A percentile compares a stretch with the other conserved stretches of the same genome.
These are phyloP conservation scores for Cosmia trapezina DNA, from an alignment of 2,888 invertebrate genomes.

Conservation along the genomic window DNA sequence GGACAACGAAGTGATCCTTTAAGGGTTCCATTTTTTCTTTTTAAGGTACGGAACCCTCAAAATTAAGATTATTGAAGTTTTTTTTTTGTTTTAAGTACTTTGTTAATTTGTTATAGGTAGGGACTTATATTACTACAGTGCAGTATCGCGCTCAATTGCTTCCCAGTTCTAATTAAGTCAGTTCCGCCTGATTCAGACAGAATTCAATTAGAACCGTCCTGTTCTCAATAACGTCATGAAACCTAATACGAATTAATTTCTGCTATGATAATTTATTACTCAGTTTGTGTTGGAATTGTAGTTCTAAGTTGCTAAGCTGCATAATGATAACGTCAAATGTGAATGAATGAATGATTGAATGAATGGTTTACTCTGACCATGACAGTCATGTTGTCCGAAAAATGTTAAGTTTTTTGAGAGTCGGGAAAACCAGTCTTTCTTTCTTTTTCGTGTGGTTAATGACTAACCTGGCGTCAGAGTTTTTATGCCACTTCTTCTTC, in stretches of 20 bases:
- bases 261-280: not conserved
- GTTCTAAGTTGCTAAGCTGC: too few species aligned
- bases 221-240: not conserved
- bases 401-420: not conserved
- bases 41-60: too few species aligned
- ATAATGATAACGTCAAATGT: not conserved
- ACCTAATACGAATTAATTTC: slow-evolving; percentile 2
- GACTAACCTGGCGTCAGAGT: too few species aligned
- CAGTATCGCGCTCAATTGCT: slow-evolving; percentile 1
- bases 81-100: not conserved
- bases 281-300: not conserved
- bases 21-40: too few species aligned
- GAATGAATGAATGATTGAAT: not conserved
- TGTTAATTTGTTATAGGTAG: not conserved
- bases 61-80: too few species aligned
- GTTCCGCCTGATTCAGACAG: not conserved
- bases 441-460: too few species aligned
- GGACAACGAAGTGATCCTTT: too few species aligned
- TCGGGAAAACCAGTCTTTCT: not conserved
- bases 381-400: not conserved
- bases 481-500: too few species aligned
- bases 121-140: not conserved
- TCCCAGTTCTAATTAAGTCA: slow-evolving; percentile 2
- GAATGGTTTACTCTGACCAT: not conserved
- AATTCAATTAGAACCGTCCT: slow-evolving; percentile 9